phyloP scores from a whole-genome alignment of 2,888 invertebrate species.

The Pediacus dermestoides region DNA sequence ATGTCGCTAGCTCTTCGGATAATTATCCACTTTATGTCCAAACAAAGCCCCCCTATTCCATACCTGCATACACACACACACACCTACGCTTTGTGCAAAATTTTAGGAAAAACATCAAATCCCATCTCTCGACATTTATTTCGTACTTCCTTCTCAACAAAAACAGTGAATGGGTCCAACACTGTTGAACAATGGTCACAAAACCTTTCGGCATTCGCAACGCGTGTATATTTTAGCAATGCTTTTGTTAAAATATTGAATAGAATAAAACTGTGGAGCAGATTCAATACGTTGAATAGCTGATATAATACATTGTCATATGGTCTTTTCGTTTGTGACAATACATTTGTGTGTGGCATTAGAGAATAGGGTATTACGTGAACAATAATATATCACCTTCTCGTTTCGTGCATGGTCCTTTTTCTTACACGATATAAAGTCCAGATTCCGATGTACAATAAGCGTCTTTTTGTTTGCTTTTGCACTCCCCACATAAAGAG shows the following conservation, averaged over 20 bases:
- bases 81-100: conserved; percentile 40
- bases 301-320: conserved; percentile 52
- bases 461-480: too few relatives aligned
- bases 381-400: conserved; percentile 19
- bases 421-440: conserved; percentile 1
- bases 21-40: conserved; percentile 35
- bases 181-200: conserved; percentile 44
- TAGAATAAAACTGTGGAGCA: conserved; percentile 30
- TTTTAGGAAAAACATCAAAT: conserved; percentile 45
- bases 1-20: too few relatives aligned
- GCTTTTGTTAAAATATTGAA: conserved; percentile 43
- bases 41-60: conserved; percentile 34
- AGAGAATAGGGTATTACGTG: conserved; percentile 45
- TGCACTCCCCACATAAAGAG: background rate
- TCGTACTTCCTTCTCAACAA: conserved; percentile 48
- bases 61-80: conserved; percentile 23
- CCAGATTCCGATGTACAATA: background rate
- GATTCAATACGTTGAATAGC: conserved; percentile 48
- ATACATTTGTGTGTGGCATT: conserved; percentile 49
- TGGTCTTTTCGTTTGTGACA: conserved; percentile 49
- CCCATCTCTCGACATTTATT: conserved; percentile 42
- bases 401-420: background rate
- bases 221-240: conserved; percentile 51
- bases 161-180: conserved; percentile 48
- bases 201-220: conserved; percentile 51